Conservation (phyloP, 2,113 vertebrate species). For the Xiphophorus maculatus region DNA sequence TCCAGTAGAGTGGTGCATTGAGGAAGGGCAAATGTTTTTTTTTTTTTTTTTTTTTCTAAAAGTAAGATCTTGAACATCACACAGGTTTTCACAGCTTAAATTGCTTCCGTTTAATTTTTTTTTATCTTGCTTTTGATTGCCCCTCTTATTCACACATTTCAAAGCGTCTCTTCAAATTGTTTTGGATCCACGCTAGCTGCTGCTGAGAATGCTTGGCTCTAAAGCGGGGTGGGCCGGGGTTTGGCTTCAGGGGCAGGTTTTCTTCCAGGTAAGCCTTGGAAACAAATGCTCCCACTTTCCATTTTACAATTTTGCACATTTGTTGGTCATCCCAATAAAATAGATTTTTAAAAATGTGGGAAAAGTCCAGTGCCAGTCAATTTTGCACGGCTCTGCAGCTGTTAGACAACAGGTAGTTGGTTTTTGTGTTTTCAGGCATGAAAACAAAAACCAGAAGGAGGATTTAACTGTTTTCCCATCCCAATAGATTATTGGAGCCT, state of each 20-base stretch:
- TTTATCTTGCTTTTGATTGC: too few species aligned
- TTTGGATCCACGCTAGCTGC: too few species aligned
- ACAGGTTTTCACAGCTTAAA: neutral
- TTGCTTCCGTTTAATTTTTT: too few species aligned
- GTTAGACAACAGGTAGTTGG: neutral
- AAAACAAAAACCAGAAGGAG: neutral
- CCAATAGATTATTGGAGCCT: too few species aligned
- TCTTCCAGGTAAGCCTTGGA: too few species aligned
- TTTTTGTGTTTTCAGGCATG: neutral
- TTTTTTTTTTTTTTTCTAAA: neutral
- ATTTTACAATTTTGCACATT: neutral
- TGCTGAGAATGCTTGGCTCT: too few species aligned
- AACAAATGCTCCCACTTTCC: neutral
- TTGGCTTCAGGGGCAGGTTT: too few species aligned
- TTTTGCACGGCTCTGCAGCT: neutral
- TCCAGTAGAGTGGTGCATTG: conserved; percentile 11
- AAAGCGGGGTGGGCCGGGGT: too few species aligned
- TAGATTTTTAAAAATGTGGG: neutral
- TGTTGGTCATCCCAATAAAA: neutral
- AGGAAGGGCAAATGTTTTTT: neutral
- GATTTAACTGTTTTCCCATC: neutral
- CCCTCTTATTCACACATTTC: neutral
- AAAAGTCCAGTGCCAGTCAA: neutral
- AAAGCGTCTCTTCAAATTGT: too few species aligned
- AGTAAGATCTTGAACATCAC: neutral